These are phyloP conservation scores for Drosophila nr. perissopoda DNA, from an alignment of 2,888 invertebrate genomes.

Conservation along the genomic window DNA sequence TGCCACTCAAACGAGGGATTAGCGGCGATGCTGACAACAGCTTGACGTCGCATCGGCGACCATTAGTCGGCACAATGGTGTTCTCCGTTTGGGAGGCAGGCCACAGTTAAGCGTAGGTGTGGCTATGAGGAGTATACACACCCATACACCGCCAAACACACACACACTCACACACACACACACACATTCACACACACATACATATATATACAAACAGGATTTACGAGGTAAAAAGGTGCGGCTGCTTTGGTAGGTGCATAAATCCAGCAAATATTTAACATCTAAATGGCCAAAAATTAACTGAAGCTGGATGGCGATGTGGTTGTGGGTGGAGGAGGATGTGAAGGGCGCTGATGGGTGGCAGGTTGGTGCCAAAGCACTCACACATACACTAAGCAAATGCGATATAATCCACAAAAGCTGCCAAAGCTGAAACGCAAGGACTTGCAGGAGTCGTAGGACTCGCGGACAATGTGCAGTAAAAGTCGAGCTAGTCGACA, in stretches of 20 bases:
- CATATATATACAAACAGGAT: conserved; percentile 27
- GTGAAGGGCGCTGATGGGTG: neutral
- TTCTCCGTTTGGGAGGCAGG: neutral
- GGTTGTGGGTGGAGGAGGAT: neutral
- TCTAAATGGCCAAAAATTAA: conserved; percentile 77
- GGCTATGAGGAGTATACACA: neutral
- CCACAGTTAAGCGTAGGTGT: neutral
- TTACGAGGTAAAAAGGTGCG: conserved; percentile 40
- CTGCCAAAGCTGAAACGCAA: conserved; percentile 48
- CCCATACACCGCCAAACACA: neutral
- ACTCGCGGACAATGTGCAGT: conserved; percentile 55
- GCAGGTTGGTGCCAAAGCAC: conserved; percentile 10
- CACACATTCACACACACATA: conserved; percentile 11
- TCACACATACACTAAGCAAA: conserved; percentile 40
- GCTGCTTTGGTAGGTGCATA: conserved; percentile 36
- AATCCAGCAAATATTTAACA: conserved; percentile 74
- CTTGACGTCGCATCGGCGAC: conserved; percentile 66
- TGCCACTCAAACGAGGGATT: conserved; percentile 80
- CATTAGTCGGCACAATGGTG: conserved; percentile 13
- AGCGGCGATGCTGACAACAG: conserved; percentile 79
- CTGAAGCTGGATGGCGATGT: conserved; percentile 47
- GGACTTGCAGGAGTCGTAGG: conserved; percentile 21
- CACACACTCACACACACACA: conserved; percentile 6
- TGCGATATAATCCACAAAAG: conserved; percentile 69
- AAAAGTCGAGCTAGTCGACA: conserved; percentile 57